Percentiles rank a stretch among this genome's conserved stretches.
Evolutionary conservation across 2,888 invertebrate species (phyloP).

Genomic region (Uloborus plumipes): DNA sequence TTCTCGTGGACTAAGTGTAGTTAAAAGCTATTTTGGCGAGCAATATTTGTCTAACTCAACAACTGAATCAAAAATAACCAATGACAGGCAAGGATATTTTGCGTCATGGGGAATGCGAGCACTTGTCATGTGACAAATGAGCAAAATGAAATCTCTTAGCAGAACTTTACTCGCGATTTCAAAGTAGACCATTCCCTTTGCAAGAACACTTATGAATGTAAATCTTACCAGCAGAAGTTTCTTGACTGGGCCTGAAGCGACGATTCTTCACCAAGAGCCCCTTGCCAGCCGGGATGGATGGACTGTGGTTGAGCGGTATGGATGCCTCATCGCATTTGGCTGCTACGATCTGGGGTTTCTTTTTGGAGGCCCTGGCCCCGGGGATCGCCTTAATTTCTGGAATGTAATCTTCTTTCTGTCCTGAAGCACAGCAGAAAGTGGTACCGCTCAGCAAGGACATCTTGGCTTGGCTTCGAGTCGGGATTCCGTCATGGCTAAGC

Average conservation of each 20-base stretch:
- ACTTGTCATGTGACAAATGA: too few species aligned
- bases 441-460: constrained; percentile 45
- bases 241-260: constrained; percentile 18
- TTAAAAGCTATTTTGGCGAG: too few species aligned
- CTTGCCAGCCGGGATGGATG: constrained; percentile 26
- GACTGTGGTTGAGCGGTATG: constrained; percentile 23
- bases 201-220: background rate
- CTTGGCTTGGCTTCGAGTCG: constrained; percentile 47
- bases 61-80: too few species aligned
- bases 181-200: too few species aligned
- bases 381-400: constrained; percentile 37
- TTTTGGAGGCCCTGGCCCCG: constrained; percentile 39
- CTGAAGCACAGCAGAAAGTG: constrained; percentile 55
- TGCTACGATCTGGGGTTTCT: constrained; percentile 28
- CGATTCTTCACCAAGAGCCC: constrained; percentile 17
- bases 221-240: constrained; percentile 27
- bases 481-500: constrained; percentile 14
- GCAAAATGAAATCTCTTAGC: too few species aligned
- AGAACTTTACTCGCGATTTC: too few species aligned
- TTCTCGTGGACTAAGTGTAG: too few species aligned
- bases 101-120: too few species aligned
- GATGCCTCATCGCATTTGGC: constrained; percentile 11
- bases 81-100: too few species aligned
- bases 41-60: too few species aligned
- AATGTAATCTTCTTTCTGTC: constrained; percentile 54